A percentile compares a stretch with the other conserved stretches of the same genome.
Conservation (phyloP, 2,797 vertebrate species). For the Pygocentrus nattereri region DNA sequence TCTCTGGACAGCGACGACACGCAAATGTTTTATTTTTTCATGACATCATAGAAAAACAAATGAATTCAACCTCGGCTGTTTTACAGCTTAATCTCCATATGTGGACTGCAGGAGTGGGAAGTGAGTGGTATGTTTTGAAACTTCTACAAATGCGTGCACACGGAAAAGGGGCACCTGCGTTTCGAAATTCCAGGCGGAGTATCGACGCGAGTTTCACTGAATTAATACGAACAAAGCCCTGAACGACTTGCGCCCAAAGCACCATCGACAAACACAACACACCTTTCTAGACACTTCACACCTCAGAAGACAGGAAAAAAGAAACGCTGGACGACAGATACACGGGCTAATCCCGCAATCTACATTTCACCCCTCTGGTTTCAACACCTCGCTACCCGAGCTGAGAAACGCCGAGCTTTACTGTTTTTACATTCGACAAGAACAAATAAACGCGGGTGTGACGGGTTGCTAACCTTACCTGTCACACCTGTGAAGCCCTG, state of each 20-base stretch:
- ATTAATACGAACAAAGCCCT: neutral
- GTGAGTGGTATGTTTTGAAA: no score
- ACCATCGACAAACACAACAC: neutral
- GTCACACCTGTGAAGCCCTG: neutral
- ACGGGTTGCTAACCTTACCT: neutral
- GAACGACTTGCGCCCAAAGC: neutral
- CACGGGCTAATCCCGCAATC: no score
- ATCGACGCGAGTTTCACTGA: slow-evolving; percentile 23
- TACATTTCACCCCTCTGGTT: neutral
- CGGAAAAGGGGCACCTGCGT: slow-evolving; percentile 6
- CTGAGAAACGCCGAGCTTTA: no score
- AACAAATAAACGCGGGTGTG: no score
- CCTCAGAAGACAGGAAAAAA: neutral
- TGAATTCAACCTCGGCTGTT: no score
- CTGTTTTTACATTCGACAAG: no score
- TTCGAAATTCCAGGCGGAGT: neutral
- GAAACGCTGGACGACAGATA: neutral
- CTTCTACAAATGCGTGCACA: no score
- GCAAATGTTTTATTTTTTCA: no score
- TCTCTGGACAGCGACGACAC: no score
- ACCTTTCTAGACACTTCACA: neutral
- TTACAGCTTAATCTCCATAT: no score
- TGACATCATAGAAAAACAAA: no score
- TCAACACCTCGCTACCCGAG: neutral
- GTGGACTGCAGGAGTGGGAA: no score